Percentiles rank a stretch among this genome's conserved stretches.
Conservation (phyloP, 2,797 vertebrate species). For the Mastacembelus armatus region DNA sequence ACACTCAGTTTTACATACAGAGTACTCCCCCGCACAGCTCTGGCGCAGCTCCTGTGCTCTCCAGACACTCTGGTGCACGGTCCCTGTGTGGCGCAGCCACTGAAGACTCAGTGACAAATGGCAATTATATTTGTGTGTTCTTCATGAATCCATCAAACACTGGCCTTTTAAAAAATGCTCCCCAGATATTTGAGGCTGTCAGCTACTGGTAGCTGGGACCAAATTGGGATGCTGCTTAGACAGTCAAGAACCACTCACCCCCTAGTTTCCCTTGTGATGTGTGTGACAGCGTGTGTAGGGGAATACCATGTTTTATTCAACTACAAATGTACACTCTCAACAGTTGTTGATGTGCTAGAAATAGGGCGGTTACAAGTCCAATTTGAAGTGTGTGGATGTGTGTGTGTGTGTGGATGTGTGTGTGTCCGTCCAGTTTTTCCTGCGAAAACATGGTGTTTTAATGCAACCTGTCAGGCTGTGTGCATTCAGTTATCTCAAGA, state of each 20-base stretch:
- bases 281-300: slow-evolving; percentile 89
- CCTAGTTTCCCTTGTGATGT: slow-evolving; percentile 86
- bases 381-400: slow-evolving; percentile 70
- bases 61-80: slow-evolving; percentile 64
- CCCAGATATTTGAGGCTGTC: slow-evolving; percentile 88
- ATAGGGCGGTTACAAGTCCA: slow-evolving; percentile 84
- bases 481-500: slow-evolving; percentile 62
- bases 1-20: slow-evolving; percentile 84
- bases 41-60: slow-evolving; percentile 65
- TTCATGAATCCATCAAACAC: slow-evolving; percentile 90
- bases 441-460: slow-evolving; percentile 71
- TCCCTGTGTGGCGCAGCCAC: slow-evolving; percentile 82
- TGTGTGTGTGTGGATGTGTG: slow-evolving; percentile 29
- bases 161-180: slow-evolving; percentile 91
- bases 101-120: slow-evolving; percentile 88
- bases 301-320: slow-evolving; percentile 89
- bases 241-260: slow-evolving; percentile 85
- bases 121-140: slow-evolving; percentile 93
- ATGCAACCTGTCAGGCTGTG: slow-evolving; percentile 74
- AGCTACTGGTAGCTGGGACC: slow-evolving; percentile 84
- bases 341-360: slow-evolving; percentile 87
- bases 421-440: slow-evolving; percentile 24
- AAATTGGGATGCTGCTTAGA: slow-evolving; percentile 90
- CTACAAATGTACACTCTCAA: slow-evolving; percentile 89
- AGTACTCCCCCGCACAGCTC: slow-evolving; percentile 67